A percentile compares a stretch with the other conserved stretches of the same genome.
These are phyloP conservation scores for Drosophila elegans DNA, from an alignment of 1,140 invertebrate genomes.

Conservation along the genomic window DNA sequence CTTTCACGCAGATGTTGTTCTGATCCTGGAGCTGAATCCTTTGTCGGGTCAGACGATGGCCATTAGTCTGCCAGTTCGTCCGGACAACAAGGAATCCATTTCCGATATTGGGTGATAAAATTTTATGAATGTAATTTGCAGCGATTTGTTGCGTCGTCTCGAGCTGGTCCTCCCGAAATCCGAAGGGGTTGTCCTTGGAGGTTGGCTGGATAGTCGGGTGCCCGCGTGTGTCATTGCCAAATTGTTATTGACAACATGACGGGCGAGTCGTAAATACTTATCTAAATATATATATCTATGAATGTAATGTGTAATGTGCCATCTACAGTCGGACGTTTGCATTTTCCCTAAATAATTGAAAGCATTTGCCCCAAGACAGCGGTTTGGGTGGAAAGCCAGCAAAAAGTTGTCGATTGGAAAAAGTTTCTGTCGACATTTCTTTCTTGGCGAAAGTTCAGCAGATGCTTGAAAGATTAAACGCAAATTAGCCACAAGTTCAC, in stretches of 20 bases:
- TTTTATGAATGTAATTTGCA: conserved; percentile 84
- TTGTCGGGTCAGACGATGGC: conserved; percentile 68
- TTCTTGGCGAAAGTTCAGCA: conserved; percentile 29
- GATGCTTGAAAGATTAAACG: conserved; percentile 37
- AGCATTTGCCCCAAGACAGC: conserved; percentile 60
- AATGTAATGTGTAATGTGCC: conserved; percentile 46
- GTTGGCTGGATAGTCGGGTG: conserved; percentile 8
- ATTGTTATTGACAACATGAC: conserved; percentile 78
- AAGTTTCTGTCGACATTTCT: conserved; percentile 19
- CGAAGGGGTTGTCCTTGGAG: conserved; percentile 52
- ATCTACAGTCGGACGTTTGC: conserved; percentile 48
- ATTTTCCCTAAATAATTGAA: conserved; percentile 74
- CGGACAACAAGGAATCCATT: conserved; percentile 75
- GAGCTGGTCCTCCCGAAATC: conserved; percentile 7
- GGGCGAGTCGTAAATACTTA: conserved; percentile 76
- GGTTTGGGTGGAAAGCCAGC: conserved; percentile 11
- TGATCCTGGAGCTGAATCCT: conserved; percentile 35
- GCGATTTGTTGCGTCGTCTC: conserved; percentile 74
- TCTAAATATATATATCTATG: conserved; percentile 67
- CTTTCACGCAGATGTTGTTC: conserved; percentile 60
- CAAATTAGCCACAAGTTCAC: conserved; percentile 39
- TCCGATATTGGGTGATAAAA: conserved; percentile 84
- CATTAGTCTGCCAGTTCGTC: conserved; percentile 70
- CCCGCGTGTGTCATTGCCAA: conserved; percentile 59
- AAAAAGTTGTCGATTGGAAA: conserved; percentile 43